Conservation (phyloP, 2,113 vertebrate species). For the Brienomyrus brachyistius region DNA sequence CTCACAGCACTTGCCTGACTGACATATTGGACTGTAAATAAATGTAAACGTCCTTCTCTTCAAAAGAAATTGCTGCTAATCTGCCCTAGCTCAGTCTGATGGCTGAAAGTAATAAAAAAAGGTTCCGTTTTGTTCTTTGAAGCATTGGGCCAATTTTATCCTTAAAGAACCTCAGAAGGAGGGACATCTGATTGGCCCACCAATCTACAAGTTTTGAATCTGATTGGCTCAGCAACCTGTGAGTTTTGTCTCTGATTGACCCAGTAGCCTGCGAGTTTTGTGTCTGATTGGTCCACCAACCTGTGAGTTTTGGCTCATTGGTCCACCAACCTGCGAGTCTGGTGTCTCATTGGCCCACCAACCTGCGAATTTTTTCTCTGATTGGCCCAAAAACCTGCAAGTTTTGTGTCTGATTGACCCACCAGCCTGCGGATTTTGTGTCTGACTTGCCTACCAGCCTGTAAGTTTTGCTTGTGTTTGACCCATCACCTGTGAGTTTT, state of each 20-base stretch:
- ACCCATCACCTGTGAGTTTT: not conserved
- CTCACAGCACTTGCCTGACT: not conserved
- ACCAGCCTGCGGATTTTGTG: not conserved
- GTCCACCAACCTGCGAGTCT: not conserved
- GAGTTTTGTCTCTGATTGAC: not conserved
- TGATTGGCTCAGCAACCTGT: not conserved
- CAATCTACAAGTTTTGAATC: too few species aligned
- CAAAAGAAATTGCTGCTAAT: not conserved
- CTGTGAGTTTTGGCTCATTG: not conserved
- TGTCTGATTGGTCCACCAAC: not conserved
- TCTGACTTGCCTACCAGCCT: not conserved
- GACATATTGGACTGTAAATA: not conserved
- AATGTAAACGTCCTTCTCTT: not conserved
- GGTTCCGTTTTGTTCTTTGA: not conserved
- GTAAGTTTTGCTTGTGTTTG: too few species aligned
- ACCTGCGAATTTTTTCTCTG: not conserved
- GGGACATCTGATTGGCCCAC: not conserved
- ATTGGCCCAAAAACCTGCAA: not conserved
- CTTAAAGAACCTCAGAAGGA: not conserved
- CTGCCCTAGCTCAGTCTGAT: not conserved
- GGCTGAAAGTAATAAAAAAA: not conserved
- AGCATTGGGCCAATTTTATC: not conserved
- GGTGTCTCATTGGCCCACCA: not conserved
- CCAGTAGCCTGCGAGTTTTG: too few species aligned
- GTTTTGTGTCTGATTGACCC: not conserved